Base-by-base conservation (phyloP, 1,140 invertebrate species). In the Drosophila ananassae region DNA sequence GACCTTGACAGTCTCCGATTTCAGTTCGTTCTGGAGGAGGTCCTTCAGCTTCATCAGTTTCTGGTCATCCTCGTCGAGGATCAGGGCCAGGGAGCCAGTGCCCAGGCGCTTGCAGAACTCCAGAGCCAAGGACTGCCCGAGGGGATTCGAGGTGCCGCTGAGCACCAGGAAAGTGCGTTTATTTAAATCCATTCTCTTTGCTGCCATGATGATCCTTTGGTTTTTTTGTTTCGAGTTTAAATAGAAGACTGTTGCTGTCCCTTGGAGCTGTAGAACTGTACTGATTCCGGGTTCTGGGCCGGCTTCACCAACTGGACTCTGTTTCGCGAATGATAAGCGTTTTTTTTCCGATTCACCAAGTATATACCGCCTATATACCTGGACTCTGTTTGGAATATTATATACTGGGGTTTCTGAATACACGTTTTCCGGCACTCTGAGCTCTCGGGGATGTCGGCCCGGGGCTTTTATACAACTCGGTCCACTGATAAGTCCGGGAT, bases 91-190 rank as follows among this genome's bases (percentile, higher is more conserved):
- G 0, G 97, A 98, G 34, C 93, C 94, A 1, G 93, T 77, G 1
- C 93, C 93, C 58, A 93, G 89, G 57, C 94, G 93, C 7, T 54
- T 52, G 1, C 95, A 93, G 61, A 97, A 93, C 89, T 95, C 94
- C 32, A 95, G 89, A 21, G 96, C 95, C 47, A 98, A 94, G 66
- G 95, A 93, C 77, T 94, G 93, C 9, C 97, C 97, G 46, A 91
- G 62, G 22, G 75, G 69, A 75, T 91, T 91, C 8, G 79, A 76
- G 60, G 73, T 39, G 24, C 90, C 90, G 48, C 90, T 91, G 2
- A 91, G 21, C 39, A 91, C 78, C 47, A 90, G 47, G 48, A 91
- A 87, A 10, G 79, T 90, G 52, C 71, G 73, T 17, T 57, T 87
- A 64, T 73, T 85, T 56, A 91, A 82, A 48, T 90, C 83, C 74